phyloP scores from a whole-genome alignment of 2,113 vertebrate species.

The Nothobranchius furzeri region DNA sequence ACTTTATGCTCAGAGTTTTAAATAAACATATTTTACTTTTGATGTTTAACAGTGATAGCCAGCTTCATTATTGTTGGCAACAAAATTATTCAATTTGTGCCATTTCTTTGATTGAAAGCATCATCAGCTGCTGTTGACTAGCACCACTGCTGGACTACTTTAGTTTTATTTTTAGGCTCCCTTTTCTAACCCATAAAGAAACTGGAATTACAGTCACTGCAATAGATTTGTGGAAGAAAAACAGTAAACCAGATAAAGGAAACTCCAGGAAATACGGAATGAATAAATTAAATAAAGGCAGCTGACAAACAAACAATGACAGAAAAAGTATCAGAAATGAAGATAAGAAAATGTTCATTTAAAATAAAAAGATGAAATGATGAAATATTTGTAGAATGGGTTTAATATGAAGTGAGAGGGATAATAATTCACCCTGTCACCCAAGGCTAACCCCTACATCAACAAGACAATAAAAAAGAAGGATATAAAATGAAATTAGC shows the following conservation, averaged over 20 bases:
- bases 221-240: neutral
- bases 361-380: conserved; percentile 40
- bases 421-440: conserved; percentile 45
- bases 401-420: conserved; percentile 35
- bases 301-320: conserved; percentile 41
- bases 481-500: conserved; percentile 51
- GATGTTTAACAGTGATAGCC: no score
- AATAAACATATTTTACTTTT: no score
- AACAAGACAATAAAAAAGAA: conserved; percentile 51
- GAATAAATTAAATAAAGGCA: conserved; percentile 54
- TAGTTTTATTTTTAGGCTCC: neutral
- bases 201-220: conserved; percentile 12
- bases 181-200: conserved; percentile 7
- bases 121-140: neutral
- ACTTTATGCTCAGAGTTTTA: no score
- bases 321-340: conserved; percentile 8
- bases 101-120: neutral
- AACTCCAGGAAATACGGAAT: conserved; percentile 29
- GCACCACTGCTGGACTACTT: conserved; percentile 12
- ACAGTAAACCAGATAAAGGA: conserved; percentile 16
- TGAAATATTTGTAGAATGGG: conserved; percentile 48
- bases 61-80: no score
- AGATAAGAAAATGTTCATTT: conserved; percentile 48
- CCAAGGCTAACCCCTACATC: conserved; percentile 20
- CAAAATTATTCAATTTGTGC: neutral